Percentiles rank a stretch among this genome's conserved stretches.
These are phyloP conservation scores for Carollia perspicillata DNA, from an alignment of 2,113 vertebrate species.

Conservation along the genomic window DNA sequence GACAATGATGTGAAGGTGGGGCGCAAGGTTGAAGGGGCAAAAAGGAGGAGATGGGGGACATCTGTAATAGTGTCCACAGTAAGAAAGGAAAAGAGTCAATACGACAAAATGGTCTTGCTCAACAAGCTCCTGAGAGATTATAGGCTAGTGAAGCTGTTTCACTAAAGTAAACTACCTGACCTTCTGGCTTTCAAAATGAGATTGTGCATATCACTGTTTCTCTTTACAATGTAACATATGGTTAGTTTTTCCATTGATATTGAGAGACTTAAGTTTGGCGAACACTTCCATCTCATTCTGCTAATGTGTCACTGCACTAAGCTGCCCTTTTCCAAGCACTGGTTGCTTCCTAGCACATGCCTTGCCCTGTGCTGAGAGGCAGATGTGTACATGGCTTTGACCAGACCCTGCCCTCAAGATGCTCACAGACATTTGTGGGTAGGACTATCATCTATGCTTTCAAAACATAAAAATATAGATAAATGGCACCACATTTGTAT, in stretches of 20 bases:
- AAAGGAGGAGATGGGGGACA: too few relatives aligned
- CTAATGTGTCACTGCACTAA: not conserved
- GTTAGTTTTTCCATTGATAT: not conserved
- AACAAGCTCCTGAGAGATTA: not conserved
- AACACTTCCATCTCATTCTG: not conserved
- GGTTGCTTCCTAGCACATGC: not conserved
- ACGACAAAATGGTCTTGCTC: not conserved
- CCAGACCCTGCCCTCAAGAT: not conserved
- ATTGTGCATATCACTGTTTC: not conserved
- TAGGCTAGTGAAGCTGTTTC: not conserved
- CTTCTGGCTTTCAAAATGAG: not conserved
- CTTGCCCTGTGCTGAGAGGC: not conserved
- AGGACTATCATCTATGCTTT: not conserved
- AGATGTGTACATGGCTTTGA: not conserved
- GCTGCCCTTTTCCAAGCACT: not conserved
- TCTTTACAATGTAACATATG: not conserved
- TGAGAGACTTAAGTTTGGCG: not conserved
- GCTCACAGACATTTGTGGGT: not conserved
- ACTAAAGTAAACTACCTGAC: not conserved
- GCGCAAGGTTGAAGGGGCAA: too few relatives aligned
- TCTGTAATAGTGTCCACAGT: too few relatives aligned
- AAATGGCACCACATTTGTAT: not conserved
- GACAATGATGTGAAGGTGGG: too few relatives aligned
- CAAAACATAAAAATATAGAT: not conserved
- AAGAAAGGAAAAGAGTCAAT: not conserved